Evolutionary conservation across 2,797 vertebrate genomes (phyloP).

Genomic region (Rhodeus uyekii): DNA sequence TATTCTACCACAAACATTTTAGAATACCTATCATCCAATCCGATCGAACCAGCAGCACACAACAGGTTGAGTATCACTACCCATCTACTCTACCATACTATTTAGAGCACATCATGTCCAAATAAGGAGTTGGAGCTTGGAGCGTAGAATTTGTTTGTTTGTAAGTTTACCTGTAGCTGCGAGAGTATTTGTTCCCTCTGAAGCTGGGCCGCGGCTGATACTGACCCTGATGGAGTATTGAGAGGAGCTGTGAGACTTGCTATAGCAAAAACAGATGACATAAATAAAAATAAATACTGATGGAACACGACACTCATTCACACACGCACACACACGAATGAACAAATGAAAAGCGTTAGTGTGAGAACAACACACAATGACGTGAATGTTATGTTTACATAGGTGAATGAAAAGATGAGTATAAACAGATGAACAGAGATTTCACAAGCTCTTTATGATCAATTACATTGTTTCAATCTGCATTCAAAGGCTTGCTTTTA

Average conservation of each 20-base stretch:
- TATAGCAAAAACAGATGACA: conserved; percentile 80
- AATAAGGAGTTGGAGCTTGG: conserved; percentile 30
- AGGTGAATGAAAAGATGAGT: not conserved
- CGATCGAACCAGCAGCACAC: conserved; percentile 52
- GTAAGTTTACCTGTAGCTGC: conserved; percentile 93
- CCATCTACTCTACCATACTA: conserved; percentile 39
- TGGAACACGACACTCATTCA: conserved; percentile 60
- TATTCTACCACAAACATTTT: conserved; percentile 55
- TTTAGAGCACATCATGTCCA: conserved; percentile 36
- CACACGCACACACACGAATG: conserved; percentile 24
- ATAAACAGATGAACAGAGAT: conserved; percentile 34
- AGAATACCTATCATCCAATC: conserved; percentile 56
- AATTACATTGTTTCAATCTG: conserved; percentile 39
- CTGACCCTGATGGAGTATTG: conserved; percentile 98
- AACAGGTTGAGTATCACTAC: conserved; percentile 38
- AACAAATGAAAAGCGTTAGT: conserved; percentile 30
- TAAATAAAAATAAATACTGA: conserved; percentile 69
- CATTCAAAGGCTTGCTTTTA: conserved; percentile 67
- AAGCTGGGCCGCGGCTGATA: conserved; percentile 99
- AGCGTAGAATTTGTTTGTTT: conserved; percentile 31
- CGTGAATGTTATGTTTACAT: conserved; percentile 64
- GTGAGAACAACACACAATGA: conserved; percentile 48
- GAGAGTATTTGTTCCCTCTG: conserved; percentile 98
- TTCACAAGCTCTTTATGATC: not conserved
- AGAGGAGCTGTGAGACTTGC: conserved; percentile 99